Evolutionary conservation across 2,113 vertebrate genomes (phyloP).

Genomic region (Etia nguti): DNA sequence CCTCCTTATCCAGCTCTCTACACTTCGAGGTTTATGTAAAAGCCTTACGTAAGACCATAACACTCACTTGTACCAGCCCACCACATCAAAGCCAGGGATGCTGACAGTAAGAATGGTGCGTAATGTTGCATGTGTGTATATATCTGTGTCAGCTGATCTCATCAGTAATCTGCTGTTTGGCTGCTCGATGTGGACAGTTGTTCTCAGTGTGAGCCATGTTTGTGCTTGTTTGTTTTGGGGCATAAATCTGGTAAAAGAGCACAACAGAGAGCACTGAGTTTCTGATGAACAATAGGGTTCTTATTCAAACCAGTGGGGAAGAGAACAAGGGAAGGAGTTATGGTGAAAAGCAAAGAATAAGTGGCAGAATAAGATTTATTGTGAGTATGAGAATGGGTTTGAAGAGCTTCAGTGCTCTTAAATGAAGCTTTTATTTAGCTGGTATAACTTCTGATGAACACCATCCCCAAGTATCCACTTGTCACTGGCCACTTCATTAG

Average conservation of each 20-base stretch:
- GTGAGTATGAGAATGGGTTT: neutral
- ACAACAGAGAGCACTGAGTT: constrained; percentile 1
- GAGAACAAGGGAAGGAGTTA: neutral
- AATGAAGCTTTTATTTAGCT: neutral
- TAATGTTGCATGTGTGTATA: neutral
- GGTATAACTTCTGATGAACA: neutral
- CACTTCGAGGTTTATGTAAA: constrained; percentile 67
- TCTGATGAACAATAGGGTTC: neutral
- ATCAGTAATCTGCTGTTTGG: constrained; percentile 39
- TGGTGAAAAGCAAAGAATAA: neutral
- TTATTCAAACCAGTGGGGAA: neutral
- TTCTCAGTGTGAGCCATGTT: neutral
- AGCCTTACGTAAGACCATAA: constrained; percentile 70
- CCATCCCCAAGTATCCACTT: neutral
- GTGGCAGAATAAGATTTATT: constrained; percentile 11
- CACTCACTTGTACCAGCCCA: constrained; percentile 46
- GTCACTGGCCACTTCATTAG: neutral
- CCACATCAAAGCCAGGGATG: constrained; percentile 44
- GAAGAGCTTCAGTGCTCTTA: neutral
- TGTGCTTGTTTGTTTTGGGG: constrained; percentile 3
- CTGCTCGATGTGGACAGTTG: constrained; percentile 1
- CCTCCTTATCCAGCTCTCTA: constrained; percentile 12
- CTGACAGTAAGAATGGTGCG: constrained; percentile 21
- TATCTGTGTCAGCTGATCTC: constrained; percentile 26
- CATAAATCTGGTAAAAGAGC: neutral